Conservation (phyloP, 2,113 vertebrate genomes). For the Emydocephalus ijimae region DNA sequence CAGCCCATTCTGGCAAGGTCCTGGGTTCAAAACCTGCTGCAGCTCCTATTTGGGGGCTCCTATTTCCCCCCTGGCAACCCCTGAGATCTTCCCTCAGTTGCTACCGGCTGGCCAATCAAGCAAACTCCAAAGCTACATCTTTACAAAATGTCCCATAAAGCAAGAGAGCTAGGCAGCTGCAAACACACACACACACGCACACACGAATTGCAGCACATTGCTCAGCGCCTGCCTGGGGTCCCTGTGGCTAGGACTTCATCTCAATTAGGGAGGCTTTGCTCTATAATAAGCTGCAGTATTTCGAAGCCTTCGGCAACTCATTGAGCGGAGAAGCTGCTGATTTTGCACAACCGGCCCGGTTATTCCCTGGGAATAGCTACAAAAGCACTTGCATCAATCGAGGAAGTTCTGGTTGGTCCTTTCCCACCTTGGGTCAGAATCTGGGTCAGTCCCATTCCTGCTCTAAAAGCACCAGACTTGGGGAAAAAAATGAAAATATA, state of each 20-base stretch:
- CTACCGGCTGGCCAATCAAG: background rate
- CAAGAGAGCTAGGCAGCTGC: background rate
- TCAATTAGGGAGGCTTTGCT: background rate
- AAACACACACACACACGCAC: background rate
- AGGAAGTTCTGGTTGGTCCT: background rate
- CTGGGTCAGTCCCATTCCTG: too few species aligned
- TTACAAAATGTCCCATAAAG: background rate
- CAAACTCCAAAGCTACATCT: background rate
- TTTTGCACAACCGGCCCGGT: background rate
- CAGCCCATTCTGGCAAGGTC: background rate
- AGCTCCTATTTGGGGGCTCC: background rate
- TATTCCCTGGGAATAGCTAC: background rate
- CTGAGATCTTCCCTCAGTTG: background rate
- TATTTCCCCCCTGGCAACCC: background rate
- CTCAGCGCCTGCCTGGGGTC: background rate
- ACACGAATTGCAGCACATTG: background rate
- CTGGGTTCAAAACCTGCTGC: background rate
- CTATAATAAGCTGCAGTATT: background rate
- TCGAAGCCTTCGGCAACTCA: slow-evolving; percentile 1
- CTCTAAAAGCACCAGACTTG: too few species aligned
- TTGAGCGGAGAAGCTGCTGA: slow-evolving; percentile 9
- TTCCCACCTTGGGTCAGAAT: background rate
- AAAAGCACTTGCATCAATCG: background rate
- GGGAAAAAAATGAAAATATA: too few species aligned
- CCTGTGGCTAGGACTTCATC: background rate